A percentile compares a stretch with the other conserved stretches of the same genome.
These are phyloP conservation scores for Hydrolagus colliei DNA, from an alignment of 2,797 vertebrate species.

Conservation along the genomic window DNA sequence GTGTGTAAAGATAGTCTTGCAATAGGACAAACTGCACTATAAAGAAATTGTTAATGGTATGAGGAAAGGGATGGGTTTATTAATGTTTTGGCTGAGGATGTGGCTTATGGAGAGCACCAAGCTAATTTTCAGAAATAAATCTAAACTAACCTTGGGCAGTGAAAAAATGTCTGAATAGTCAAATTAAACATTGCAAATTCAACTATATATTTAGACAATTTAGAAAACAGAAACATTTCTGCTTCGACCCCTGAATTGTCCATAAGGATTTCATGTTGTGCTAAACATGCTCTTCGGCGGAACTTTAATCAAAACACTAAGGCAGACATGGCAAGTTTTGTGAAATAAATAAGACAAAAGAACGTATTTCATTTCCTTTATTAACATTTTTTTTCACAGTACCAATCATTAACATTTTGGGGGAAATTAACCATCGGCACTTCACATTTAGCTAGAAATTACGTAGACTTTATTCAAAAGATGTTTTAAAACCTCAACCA, in stretches of 20 bases:
- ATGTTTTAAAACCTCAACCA: no score
- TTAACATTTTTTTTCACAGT: constrained; percentile 78
- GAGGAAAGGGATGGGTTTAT: no score
- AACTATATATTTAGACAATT: neutral
- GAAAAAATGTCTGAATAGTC: neutral
- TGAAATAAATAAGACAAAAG: constrained; percentile 98
- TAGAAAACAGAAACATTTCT: no score
- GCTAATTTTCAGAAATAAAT: no score
- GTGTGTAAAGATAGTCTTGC: no score
- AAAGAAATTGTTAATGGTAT: no score
- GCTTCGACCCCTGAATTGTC: neutral
- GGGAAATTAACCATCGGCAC: constrained; percentile 53
- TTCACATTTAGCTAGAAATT: constrained; percentile 50
- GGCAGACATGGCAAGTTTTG: constrained; percentile 38
- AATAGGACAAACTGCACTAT: no score
- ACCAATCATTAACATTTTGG: constrained; percentile 69
- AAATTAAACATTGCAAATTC: neutral
- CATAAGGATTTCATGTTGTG: constrained; percentile 11
- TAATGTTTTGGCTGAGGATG: no score
- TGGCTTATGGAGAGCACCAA: no score
- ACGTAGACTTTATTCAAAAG: constrained; percentile 29
- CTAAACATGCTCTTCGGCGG: neutral
- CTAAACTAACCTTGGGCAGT: neutral
- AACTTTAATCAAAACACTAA: constrained; percentile 16
- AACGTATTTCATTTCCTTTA: constrained; percentile 99